Percentiles rank a stretch among this genome's conserved stretches.
Conservation (phyloP, 2,113 vertebrate genomes). For the Montifringilla adamsi region DNA sequence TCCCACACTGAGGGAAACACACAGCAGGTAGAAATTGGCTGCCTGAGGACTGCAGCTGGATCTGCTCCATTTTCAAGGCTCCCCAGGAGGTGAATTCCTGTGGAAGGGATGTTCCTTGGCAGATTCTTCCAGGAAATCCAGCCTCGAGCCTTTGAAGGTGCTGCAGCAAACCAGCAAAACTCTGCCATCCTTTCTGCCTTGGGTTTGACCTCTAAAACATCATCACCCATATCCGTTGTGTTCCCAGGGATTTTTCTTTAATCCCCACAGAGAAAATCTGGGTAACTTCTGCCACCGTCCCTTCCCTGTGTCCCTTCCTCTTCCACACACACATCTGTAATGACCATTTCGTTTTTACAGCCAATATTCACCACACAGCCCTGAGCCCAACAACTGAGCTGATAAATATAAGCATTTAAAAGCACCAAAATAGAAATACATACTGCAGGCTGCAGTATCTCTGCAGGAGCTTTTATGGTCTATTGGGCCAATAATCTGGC, state of each 20-base stretch:
- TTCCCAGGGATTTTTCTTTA: not conserved
- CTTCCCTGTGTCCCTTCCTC: not conserved
- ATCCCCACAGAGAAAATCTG: not conserved
- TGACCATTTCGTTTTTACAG: not conserved
- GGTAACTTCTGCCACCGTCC: not conserved
- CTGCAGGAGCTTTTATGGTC: constrained; percentile 45
- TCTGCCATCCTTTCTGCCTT: not conserved
- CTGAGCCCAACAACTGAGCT: not conserved
- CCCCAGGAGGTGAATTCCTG: not conserved
- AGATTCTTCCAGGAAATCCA: not conserved
- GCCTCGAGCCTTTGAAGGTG: not conserved
- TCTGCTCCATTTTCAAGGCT: not conserved
- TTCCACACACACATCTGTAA: not conserved
- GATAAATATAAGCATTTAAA: constrained; percentile 48
- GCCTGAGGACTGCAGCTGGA: not conserved
- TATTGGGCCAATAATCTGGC: constrained; percentile 47
- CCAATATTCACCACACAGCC: not conserved
- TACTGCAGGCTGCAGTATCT: not conserved
- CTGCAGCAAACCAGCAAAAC: not conserved
- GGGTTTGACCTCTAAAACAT: not conserved
- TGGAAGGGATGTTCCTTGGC: not conserved
- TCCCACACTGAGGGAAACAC: not conserved
- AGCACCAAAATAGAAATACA: constrained; percentile 16
- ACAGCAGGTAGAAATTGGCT: not conserved
- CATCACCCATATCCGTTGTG: not conserved